A percentile compares a stretch with the other conserved stretches of the same genome.
Evolutionary conservation across 2,113 vertebrate genomes (phyloP).

Genomic region (Merops nubicus): DNA sequence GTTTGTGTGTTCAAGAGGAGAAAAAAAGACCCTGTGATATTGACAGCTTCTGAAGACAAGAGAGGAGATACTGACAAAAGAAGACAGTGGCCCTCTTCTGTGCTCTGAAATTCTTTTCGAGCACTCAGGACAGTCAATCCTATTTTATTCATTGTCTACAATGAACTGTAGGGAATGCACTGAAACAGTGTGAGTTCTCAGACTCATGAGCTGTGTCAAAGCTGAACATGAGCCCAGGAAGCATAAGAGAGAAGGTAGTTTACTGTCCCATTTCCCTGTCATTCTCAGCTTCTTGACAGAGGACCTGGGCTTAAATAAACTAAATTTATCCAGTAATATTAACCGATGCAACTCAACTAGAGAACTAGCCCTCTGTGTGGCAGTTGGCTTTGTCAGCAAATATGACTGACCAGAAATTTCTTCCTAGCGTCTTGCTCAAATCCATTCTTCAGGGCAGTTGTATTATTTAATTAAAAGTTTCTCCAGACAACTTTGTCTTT

Average conservation of each 20-base stretch:
- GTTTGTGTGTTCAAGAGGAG: not conserved
- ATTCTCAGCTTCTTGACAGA: not conserved
- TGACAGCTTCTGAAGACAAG: rapidly evolving
- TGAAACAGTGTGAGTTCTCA: rapidly evolving
- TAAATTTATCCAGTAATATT: not conserved
- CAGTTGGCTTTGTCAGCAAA: not conserved
- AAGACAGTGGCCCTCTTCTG: not conserved
- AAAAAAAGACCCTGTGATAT: not conserved
- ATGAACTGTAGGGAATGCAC: not conserved
- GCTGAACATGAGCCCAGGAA: rapidly evolving
- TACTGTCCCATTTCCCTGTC: not conserved
- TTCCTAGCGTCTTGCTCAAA: too few species aligned
- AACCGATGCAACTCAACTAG: not conserved
- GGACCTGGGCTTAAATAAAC: not conserved
- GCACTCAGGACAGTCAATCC: not conserved
- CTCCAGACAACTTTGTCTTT: not conserved
- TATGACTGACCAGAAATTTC: not conserved
- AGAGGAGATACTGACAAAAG: not conserved
- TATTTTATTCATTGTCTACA: not conserved
- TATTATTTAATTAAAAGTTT: not conserved
- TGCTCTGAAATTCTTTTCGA: not conserved
- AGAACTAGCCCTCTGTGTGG: not conserved
- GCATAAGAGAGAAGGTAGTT: not conserved
- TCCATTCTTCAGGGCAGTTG: not conserved
- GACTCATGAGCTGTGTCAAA: not conserved